phyloP scores from a whole-genome alignment of 2,888 invertebrate species.

The Agonopterix arenella region DNA sequence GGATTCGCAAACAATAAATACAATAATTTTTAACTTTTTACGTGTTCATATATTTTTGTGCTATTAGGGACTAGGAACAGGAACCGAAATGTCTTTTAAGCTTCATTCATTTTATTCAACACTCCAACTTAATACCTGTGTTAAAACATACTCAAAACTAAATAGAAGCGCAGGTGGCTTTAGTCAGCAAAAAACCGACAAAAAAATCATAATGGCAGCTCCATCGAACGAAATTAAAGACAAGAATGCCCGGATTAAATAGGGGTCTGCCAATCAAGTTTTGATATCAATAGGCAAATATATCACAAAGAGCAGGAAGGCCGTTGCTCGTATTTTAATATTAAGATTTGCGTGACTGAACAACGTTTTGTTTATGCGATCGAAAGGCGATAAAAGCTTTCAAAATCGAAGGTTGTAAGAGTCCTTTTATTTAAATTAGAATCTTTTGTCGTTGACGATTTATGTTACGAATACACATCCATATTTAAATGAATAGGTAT shows the following conservation, averaged over 20 bases:
- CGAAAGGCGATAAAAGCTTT: not conserved
- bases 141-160: not conserved
- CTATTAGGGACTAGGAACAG: too few relatives aligned
- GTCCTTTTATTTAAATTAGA: too few relatives aligned
- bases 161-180: constrained; percentile 3
- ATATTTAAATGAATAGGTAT: too few relatives aligned
- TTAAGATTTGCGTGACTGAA: not conserved
- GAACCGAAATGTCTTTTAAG: too few relatives aligned
- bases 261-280: constrained; percentile 10
- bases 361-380: constrained; percentile 1
- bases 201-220: not conserved
- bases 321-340: not conserved
- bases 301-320: constrained; percentile 8
- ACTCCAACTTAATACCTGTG: too few relatives aligned
- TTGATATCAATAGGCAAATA: constrained; percentile 8
- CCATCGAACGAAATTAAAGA: too few relatives aligned
- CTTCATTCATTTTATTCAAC: not conserved
- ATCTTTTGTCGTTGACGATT: too few relatives aligned
- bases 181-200: not conserved
- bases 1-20: too few relatives aligned
- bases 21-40: too few relatives aligned
- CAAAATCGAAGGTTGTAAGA: not conserved
- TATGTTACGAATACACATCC: too few relatives aligned
- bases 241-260: constrained; percentile 3
- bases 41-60: too few relatives aligned